phyloP scores from a whole-genome alignment of 2,888 invertebrate genomes.

The Acanthosepion pharaonis region DNA sequence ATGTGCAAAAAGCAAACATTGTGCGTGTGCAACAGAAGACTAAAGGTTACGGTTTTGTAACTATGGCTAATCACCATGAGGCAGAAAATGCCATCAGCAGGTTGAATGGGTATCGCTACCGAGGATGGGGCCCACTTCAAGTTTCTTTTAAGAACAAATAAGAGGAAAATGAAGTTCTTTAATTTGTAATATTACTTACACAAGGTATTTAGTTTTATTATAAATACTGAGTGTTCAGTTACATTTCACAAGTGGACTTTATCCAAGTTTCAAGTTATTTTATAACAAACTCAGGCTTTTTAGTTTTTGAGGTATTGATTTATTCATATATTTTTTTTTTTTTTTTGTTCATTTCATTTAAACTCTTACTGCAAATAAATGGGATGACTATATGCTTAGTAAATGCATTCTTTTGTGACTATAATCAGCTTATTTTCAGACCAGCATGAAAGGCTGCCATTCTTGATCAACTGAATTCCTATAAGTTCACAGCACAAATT shows the following conservation, averaged over 20 bases:
- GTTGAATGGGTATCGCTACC: conserved; percentile 72
- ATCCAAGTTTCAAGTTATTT: neutral
- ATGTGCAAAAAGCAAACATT: conserved; percentile 74
- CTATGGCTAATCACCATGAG: conserved; percentile 74
- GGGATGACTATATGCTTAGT: no score
- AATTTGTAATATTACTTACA: no score
- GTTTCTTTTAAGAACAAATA: conserved; percentile 66
- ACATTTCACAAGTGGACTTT: no score
- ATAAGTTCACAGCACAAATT: neutral
- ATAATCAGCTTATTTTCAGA: neutral
- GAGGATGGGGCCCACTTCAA: conserved; percentile 72
- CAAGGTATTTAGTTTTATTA: no score
- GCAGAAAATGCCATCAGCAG: conserved; percentile 73
- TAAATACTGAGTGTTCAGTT: no score
- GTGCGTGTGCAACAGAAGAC: conserved; percentile 71
- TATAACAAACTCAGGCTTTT: neutral
- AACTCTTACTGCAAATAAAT: neutral
- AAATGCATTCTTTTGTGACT: neutral
- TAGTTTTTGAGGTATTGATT: neutral
- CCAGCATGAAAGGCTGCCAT: conserved; percentile 23
- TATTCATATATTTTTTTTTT: no score
- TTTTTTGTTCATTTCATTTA: neutral
- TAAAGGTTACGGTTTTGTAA: conserved; percentile 75
- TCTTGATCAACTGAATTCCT: neutral
- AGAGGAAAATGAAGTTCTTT: neutral